phyloP scores from a whole-genome alignment of 2,113 vertebrate species.

The Mustela lutreola region DNA sequence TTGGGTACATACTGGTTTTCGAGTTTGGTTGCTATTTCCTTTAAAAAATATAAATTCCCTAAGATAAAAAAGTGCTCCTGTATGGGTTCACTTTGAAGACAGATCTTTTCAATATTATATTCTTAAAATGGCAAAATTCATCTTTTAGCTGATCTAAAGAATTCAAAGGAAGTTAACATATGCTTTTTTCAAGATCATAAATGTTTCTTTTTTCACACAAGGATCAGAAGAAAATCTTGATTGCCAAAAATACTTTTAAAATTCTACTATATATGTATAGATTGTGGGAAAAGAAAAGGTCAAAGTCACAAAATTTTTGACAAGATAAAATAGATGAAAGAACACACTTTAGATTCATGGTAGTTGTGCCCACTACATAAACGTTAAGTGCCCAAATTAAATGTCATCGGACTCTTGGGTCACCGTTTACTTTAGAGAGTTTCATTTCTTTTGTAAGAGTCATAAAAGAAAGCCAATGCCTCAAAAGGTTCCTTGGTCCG shows the following conservation, averaged over 20 bases:
- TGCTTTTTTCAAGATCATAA: constrained; percentile 82
- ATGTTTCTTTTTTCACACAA: constrained; percentile 80
- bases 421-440: constrained; percentile 53
- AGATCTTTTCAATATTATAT: constrained; percentile 77
- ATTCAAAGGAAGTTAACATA: constrained; percentile 84
- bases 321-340: constrained; percentile 81
- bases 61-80: constrained; percentile 74
- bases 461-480: constrained; percentile 38
- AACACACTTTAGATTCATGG: constrained; percentile 37
- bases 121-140: constrained; percentile 83
- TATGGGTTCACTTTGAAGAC: constrained; percentile 76
- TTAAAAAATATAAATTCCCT: constrained; percentile 79
- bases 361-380: constrained; percentile 40
- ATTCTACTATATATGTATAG: constrained; percentile 73
- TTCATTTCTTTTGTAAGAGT: constrained; percentile 52
- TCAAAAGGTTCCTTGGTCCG: constrained; percentile 46
- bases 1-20: constrained; percentile 72
- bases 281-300: constrained; percentile 76
- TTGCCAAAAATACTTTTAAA: constrained; percentile 82
- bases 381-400: constrained; percentile 64
- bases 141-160: constrained; percentile 78
- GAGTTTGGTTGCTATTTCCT: constrained; percentile 76
- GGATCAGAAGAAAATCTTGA: constrained; percentile 80
- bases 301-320: constrained; percentile 74
- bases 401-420: constrained; percentile 73